Base-by-base conservation (phyloP, 2,888 invertebrate species). In the Zygogramma bicolorata region DNA sequence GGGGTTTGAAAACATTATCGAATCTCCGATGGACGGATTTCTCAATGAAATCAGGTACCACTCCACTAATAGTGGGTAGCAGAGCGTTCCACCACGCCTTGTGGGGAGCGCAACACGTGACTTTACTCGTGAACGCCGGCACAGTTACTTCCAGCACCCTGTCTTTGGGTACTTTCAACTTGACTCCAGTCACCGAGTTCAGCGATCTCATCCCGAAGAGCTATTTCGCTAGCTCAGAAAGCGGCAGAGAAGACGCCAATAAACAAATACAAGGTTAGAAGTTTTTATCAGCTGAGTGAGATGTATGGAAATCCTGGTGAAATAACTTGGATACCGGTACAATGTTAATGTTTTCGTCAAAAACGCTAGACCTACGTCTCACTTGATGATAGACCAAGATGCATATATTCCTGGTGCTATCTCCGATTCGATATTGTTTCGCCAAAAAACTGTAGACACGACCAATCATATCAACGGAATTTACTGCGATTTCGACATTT, bases 131-230 rank as follows among this genome's bases (percentile, higher is more conserved):
- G 10, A 61, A 61, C 18, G 65, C 69, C 6, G 93, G 92, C 81
- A 67, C 90, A 71, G 89, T 90, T 7, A 89, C 90, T 5, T 91
- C 90, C 3, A 84, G 81, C 70, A 81, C 85, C 62, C 82, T 88
- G 70, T 86, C 88, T 42, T 88, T 91, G 31, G 91, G 91, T 75
- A 91, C 91, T 42, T 89, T 92, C 82, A 92, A 91, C 80, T 87
- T 95, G 74, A 90, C 91, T 78, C 93, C 95, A 6, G 90, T 95
- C 34, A 93, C 94, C 6, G 95, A 95, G 88, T 95, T 95, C 86
- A 93, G 93, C 82, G 95, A 95, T 84, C 86, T 93, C 79, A 92
- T 95, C 65, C 94, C 95, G 22, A 88, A 90, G 74, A 91, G 92
- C 80, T 92, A 92, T 83, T 89, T 93, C 78, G 87, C 88, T 13